A percentile compares a stretch with the other conserved stretches of the same genome.
These are phyloP conservation scores for Steatornis caripensis DNA, from an alignment of 2,113 vertebrate species.

Conservation along the genomic window DNA sequence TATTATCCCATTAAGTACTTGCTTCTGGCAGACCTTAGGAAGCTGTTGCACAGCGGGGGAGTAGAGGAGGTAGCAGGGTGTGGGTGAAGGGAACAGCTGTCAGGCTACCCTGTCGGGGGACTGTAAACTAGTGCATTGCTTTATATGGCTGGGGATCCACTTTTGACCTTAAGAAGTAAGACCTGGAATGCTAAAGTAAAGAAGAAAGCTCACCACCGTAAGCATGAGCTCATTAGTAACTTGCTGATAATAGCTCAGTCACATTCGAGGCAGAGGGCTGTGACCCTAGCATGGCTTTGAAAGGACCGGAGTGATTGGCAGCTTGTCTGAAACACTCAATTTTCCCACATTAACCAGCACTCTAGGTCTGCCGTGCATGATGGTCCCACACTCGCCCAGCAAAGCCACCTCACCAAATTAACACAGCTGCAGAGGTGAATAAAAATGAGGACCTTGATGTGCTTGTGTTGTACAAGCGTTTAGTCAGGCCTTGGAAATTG, in stretches of 20 bases:
- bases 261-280: background rate
- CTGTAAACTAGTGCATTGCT: background rate
- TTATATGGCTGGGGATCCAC: background rate
- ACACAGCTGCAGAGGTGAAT: background rate
- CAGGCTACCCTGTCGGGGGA: background rate
- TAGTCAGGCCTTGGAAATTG: background rate
- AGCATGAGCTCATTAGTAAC: conserved; percentile 26
- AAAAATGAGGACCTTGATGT: background rate
- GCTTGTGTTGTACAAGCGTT: background rate
- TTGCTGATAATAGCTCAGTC: background rate
- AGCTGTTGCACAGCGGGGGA: background rate
- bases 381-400: background rate
- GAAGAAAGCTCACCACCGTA: background rate
- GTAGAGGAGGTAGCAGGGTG: background rate
- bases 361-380: background rate
- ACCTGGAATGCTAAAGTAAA: background rate
- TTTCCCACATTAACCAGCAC: background rate
- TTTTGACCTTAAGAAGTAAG: background rate
- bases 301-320: background rate
- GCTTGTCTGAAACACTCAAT: background rate
- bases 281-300: background rate
- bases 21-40: background rate
- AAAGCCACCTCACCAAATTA: background rate
- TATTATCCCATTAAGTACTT: background rate
- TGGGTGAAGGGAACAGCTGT: background rate